Evolutionary conservation across 2,888 invertebrate species (phyloP).

Genomic region (Cerastis leucographa): DNA sequence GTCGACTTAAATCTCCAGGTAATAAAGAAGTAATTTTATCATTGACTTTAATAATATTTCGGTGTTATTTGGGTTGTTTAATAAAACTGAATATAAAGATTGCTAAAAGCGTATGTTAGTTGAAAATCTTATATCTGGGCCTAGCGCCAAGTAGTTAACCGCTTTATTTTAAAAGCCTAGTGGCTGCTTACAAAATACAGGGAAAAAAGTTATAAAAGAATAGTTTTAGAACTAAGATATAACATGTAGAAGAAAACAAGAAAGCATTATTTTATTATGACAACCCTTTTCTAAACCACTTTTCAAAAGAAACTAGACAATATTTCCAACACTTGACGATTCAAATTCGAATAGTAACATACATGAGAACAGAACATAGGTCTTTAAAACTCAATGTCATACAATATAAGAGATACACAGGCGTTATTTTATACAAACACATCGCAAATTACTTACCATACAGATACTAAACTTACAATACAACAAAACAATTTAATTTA

Average conservation of each 20-base stretch:
- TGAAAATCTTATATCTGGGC: neutral
- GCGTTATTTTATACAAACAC: constrained; percentile 39
- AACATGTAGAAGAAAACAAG: neutral
- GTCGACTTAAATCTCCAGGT: neutral
- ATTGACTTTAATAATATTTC: neutral
- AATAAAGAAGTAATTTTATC: neutral
- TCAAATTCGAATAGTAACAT: constrained; percentile 25
- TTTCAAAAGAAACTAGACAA: constrained; percentile 34
- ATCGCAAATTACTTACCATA: constrained; percentile 43
- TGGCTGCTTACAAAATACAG: neutral
- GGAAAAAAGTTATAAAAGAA: neutral
- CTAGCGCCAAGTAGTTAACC: neutral
- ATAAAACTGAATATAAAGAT: neutral
- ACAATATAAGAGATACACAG: constrained; percentile 48
- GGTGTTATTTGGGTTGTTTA: neutral
- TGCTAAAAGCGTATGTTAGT: neutral
- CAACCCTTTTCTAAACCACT: constrained; percentile 19
- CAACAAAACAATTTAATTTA: too few species aligned
- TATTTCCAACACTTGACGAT: constrained; percentile 18
- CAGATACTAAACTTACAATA: constrained; percentile 18
- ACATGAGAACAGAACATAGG: constrained; percentile 36
- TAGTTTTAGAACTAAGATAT: neutral
- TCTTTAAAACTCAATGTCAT: constrained; percentile 41
- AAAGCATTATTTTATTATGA: neutral
- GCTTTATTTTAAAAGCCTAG: neutral